Conservation (phyloP, 2,888 invertebrate genomes). For the Synanthedon andrenaeformis region DNA sequence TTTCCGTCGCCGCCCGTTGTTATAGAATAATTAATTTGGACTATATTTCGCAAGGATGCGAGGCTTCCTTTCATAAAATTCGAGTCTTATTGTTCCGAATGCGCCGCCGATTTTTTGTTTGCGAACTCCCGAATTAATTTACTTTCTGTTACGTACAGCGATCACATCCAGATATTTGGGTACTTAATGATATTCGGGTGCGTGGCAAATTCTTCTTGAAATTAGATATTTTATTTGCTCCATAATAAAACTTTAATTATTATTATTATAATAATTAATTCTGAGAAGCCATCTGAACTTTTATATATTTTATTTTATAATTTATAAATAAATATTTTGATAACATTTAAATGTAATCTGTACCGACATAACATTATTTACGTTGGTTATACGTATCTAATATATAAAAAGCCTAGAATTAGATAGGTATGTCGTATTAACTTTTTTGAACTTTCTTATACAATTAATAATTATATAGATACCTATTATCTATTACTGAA, state of each 20-base stretch:
- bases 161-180: conserved; percentile 54
- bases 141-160: conserved; percentile 35
- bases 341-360: too few relatives aligned
- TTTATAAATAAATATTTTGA: too few relatives aligned
- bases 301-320: too few relatives aligned
- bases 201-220: conserved; percentile 5
- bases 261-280: too few relatives aligned
- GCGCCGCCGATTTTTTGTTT: conserved; percentile 44
- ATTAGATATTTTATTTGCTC: not conserved
- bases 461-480: too few relatives aligned
- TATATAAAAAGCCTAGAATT: too few relatives aligned
- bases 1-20: conserved; percentile 32
- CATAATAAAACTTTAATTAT: not conserved
- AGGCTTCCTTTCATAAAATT: conserved; percentile 36
- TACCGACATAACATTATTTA: too few relatives aligned
- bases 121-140: conserved; percentile 48
- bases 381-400: too few relatives aligned
- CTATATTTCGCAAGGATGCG: conserved; percentile 26
- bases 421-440: too few relatives aligned
- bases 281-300: too few relatives aligned
- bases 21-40: conserved; percentile 49
- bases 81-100: conserved; percentile 38
- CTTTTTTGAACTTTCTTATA: too few relatives aligned
- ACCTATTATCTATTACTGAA: too few relatives aligned
- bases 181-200: conserved; percentile 32